These are phyloP conservation scores for Sinonovacula constricta DNA, from an alignment of 1,140 invertebrate species.

Conservation along the genomic window DNA sequence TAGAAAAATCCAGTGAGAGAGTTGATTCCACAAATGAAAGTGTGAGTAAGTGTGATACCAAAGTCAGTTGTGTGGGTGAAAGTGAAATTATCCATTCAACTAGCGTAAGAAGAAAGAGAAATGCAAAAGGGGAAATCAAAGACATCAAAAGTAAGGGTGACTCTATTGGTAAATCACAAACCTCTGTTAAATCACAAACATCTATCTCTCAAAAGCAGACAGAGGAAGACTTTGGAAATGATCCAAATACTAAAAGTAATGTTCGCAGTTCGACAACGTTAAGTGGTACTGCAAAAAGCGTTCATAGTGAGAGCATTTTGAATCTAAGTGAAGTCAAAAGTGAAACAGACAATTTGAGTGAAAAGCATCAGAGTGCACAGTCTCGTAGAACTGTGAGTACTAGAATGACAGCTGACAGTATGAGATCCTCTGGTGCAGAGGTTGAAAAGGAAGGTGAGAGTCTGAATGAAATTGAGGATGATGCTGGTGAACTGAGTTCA, in stretches of 20 bases:
- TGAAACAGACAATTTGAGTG: no score
- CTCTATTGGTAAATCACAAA: no score
- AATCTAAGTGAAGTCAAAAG: constrained; percentile 24
- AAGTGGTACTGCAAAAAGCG: constrained; percentile 26
- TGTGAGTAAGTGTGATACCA: no score
- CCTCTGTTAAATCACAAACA: no score
- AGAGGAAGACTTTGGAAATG: not conserved
- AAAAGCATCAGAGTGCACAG: constrained; percentile 11
- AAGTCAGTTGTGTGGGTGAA: no score
- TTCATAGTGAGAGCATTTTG: constrained; percentile 3
- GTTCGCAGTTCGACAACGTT: constrained; percentile 30
- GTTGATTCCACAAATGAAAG: no score
- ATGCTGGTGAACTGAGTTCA: constrained; percentile 40
- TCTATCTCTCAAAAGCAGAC: no score
- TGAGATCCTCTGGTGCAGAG: constrained; percentile 14
- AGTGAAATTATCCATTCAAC: no score
- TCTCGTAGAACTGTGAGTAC: constrained; percentile 15
- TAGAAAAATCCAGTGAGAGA: no score
- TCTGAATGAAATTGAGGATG: constrained; percentile 37
- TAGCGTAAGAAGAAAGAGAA: no score
- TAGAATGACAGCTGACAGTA: constrained; percentile 15
- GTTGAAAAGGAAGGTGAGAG: constrained; percentile 43
- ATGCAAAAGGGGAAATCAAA: no score
- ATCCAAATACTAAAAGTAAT: not conserved
- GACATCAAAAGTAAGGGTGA: no score